A percentile compares a stretch with the other conserved stretches of the same genome.
Conservation (phyloP, 2,113 vertebrate species). For the Caranx ignobilis region DNA sequence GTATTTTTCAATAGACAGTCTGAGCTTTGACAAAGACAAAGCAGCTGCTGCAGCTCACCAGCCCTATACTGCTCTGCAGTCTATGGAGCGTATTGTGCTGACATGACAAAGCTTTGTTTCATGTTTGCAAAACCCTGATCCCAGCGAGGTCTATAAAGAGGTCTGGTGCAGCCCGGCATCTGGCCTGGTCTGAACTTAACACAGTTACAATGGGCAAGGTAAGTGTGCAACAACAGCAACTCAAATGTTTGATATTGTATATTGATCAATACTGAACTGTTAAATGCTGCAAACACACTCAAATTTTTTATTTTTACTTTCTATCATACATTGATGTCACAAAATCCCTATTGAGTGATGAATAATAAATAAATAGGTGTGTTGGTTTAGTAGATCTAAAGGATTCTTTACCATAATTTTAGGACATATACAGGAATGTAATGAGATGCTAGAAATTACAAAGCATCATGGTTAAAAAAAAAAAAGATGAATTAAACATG, state of each 20-base stretch:
- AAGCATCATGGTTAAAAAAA: not conserved
- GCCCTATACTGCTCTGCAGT: constrained; percentile 63
- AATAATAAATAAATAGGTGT: too few relatives aligned
- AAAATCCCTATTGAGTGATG: not conserved
- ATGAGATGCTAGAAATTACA: not conserved
- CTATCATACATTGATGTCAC: not conserved
- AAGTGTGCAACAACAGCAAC: constrained; percentile 54
- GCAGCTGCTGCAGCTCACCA: constrained; percentile 53
- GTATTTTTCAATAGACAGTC: constrained; percentile 74
- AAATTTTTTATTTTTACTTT: not conserved
- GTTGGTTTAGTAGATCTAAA: not conserved
- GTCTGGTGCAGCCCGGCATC: constrained; percentile 43
- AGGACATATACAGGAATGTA: not conserved
- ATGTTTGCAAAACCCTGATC: constrained; percentile 74
- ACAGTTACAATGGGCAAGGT: constrained; percentile 83
- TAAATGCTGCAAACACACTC: not conserved
- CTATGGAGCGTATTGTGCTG: constrained; percentile 79
- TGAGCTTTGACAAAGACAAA: constrained; percentile 78
- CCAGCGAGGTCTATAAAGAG: constrained; percentile 81
- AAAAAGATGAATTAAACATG: not conserved
- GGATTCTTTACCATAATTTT: not conserved
- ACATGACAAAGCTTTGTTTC: constrained; percentile 77
- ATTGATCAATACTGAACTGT: not conserved
- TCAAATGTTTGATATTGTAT: not conserved
- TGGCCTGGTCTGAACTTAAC: constrained; percentile 65